Evolutionary conservation across 2,113 vertebrate species (phyloP).

Genomic region (Pterocles burchelli): DNA sequence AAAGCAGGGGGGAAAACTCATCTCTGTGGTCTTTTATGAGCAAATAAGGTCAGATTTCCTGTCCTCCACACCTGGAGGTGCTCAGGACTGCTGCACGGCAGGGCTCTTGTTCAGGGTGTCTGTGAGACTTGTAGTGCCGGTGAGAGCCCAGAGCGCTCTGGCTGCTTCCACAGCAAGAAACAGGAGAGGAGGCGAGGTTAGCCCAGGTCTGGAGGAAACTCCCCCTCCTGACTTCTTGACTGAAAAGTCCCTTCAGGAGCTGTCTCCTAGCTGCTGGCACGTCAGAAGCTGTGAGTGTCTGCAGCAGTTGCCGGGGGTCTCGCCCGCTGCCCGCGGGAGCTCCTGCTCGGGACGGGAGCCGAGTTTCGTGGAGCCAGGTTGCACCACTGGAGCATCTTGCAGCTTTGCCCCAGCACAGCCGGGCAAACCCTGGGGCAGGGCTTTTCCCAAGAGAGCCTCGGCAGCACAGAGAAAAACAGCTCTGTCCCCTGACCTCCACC

Average conservation of each 20-base stretch:
- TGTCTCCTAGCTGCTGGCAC: not conserved
- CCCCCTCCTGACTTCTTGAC: not conserved
- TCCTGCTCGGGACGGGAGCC: rapidly evolving
- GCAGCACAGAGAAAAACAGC: not conserved
- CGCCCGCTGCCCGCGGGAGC: not conserved
- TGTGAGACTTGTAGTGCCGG: rapidly evolving
- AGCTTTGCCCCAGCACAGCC: not conserved
- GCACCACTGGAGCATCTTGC: not conserved
- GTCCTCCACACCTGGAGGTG: not conserved
- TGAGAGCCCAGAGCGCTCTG: rapidly evolving
- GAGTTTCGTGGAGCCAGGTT: not conserved
- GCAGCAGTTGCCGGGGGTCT: not conserved
- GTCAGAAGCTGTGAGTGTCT: not conserved
- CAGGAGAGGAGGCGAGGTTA: not conserved
- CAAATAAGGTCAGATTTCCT: not conserved
- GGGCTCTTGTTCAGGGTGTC: not conserved
- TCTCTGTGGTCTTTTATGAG: not conserved
- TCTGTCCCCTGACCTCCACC: not conserved
- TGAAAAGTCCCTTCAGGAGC: not conserved
- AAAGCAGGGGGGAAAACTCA: not conserved
- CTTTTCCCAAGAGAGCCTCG: not conserved
- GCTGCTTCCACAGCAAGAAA: not conserved
- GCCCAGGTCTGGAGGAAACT: not conserved
- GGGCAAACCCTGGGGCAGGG: not conserved
- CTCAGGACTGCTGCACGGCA: not conserved